Conservation (phyloP, 2,797 vertebrate species). For the Tokudaia tokunoshimensis region DNA sequence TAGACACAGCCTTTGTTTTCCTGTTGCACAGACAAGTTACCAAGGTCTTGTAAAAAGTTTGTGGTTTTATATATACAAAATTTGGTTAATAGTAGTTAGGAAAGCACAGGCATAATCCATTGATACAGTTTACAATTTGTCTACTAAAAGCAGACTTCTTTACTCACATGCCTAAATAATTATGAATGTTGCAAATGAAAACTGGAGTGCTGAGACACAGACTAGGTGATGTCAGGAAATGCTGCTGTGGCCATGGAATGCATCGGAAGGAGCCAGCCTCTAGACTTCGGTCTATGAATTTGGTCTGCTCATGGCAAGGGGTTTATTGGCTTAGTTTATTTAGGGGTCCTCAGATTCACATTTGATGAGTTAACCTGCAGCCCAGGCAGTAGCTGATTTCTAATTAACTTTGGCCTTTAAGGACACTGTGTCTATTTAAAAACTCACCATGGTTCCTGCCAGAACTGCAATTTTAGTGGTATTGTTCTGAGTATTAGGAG, state of each 20-base stretch:
- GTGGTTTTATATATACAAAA: conserved; percentile 3
- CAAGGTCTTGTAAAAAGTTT: neutral
- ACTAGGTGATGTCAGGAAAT: neutral
- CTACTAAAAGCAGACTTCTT: conserved; percentile 3
- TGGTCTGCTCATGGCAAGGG: neutral
- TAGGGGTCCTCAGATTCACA: neutral
- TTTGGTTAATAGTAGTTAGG: neutral
- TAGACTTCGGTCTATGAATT: conserved; percentile 25
- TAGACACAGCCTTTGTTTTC: neutral
- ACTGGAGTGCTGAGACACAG: conserved; percentile 40
- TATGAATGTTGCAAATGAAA: conserved; percentile 30
- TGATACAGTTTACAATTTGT: conserved; percentile 42
- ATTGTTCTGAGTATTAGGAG: neutral
- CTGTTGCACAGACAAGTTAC: neutral
- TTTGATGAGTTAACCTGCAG: neutral
- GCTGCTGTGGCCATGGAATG: neutral
- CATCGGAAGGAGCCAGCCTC: conserved; percentile 11
- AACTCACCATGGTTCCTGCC: neutral
- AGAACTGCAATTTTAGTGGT: neutral
- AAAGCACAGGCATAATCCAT: neutral
- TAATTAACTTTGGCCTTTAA: conserved; percentile 22
- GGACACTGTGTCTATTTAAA: neutral
- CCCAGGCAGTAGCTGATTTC: conserved; percentile 19
- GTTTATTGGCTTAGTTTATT: conserved; percentile 33
- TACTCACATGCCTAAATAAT: neutral